These are phyloP conservation scores for Drosophila cognata DNA, from an alignment of 2,888 invertebrate genomes.

Conservation along the genomic window DNA sequence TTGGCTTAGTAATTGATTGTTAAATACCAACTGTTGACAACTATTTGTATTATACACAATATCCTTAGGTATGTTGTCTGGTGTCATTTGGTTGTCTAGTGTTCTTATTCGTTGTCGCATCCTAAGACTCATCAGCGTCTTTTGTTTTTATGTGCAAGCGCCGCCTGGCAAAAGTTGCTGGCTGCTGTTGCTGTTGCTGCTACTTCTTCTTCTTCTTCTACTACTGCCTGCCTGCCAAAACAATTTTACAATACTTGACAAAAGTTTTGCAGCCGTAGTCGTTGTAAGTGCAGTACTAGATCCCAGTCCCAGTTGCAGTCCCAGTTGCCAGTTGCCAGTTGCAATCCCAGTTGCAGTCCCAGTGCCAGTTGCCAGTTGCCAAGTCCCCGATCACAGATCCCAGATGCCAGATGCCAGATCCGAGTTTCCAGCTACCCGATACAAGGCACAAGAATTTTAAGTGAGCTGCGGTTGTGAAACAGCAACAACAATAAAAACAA, in stretches of 20 bases:
- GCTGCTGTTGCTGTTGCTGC: not conserved
- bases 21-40: not conserved
- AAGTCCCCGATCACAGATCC: conserved; percentile 17
- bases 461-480: conserved; percentile 62
- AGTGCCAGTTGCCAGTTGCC: conserved; percentile 14
- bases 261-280: conserved; percentile 57
- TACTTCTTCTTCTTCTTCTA: not conserved
- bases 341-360: not conserved
- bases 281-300: conserved; percentile 44
- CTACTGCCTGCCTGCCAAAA: conserved; percentile 50
- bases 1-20: not conserved
- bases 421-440: conserved; percentile 40
- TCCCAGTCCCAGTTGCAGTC: not conserved
- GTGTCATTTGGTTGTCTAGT: conserved; percentile 35
- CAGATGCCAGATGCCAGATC: conserved; percentile 11
- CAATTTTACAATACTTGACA: conserved; percentile 78
- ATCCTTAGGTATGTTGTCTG: conserved; percentile 6
- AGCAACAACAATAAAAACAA: not conserved
- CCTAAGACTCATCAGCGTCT: conserved; percentile 55
- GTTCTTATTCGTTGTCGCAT: conserved; percentile 9
- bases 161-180: conserved; percentile 31
- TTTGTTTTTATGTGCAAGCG: conserved; percentile 66
- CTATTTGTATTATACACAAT: not conserved
- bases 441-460: conserved; percentile 80
- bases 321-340: not conserved